These are phyloP conservation scores for Patella pellucida DNA, from an alignment of 2,888 invertebrate species.

Conservation along the genomic window DNA sequence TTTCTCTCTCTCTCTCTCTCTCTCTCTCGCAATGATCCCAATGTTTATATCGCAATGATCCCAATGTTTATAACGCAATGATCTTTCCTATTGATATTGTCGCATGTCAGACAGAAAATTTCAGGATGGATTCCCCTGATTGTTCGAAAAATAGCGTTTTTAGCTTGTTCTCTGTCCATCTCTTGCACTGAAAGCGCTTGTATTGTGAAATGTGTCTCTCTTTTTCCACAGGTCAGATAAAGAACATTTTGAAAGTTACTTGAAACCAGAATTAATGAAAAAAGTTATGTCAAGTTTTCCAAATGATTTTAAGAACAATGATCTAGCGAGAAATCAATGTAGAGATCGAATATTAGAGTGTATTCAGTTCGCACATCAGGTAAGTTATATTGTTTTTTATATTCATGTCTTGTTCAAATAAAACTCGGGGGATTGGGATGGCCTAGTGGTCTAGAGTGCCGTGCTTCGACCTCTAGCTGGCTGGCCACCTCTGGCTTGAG, in stretches of 20 bases:
- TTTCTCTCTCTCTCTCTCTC: too few species aligned
- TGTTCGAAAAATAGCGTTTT: background rate
- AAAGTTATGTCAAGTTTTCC: conserved; percentile 66
- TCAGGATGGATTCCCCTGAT: conserved; percentile 15
- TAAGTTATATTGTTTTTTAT: conserved; percentile 26
- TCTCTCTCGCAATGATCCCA: too few species aligned
- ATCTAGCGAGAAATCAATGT: conserved; percentile 64
- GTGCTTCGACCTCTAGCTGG: too few species aligned
- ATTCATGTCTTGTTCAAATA: too few species aligned
- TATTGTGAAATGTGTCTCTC: background rate
- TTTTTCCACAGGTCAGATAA: conserved; percentile 46
- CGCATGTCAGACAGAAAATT: conserved; percentile 23
- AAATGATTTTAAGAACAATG: conserved; percentile 64
- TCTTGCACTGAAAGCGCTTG: background rate
- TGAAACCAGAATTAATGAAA: conserved; percentile 69
- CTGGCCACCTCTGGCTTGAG: too few species aligned
- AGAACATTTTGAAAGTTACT: conserved; percentile 64
- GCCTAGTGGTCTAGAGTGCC: too few species aligned
- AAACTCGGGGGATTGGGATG: too few species aligned
- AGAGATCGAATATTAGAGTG: conserved; percentile 70
- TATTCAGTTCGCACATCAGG: conserved; percentile 64
- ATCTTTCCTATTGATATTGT: background rate
- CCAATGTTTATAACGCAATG: background rate
- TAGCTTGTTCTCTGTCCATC: background rate
- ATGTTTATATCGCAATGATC: background rate